Base-by-base conservation (phyloP, 1,140 invertebrate genomes). In the Drosophila pandora region DNA sequence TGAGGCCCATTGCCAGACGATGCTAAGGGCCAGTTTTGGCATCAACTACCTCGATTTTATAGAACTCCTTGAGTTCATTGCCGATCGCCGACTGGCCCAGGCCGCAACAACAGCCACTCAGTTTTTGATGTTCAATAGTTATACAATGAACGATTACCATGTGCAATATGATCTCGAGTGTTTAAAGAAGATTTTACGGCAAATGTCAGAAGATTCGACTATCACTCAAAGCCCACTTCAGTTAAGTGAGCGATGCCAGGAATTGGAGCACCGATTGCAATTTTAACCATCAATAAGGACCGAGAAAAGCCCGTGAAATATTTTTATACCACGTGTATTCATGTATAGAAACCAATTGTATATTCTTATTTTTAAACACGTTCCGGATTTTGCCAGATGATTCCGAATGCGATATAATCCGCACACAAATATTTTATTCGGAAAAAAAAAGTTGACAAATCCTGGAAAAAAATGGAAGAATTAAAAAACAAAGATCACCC, bases 21-120 rank as follows among this genome's bases (percentile, higher is more conserved):
- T 98, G 92, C 92, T 98, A 37, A 95, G 95, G 92, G 94, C 95
- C 21, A 94, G 95, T 17, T 96, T 95, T 93, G 97, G 98, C 45
- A 96, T 98, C 89, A 94, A 98, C 92, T 96, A 95, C 92, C 76
- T 90, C 52, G 94, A 95, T 57, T 97, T 97, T 92, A 93, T 94
- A 56, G 88, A 94, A 43, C 94, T 97, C 79, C 79, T 97, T 48
- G 92, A 93, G 54, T 94, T 93, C 71, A 95, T 97, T 80, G 93
- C 93, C 21, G 60, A 92, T 37, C 92, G 92, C 77, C 91, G 95
- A 72, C 82, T 95, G 43, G 58, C 50, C 41, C 55, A 37, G 30
- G 41, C 17, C n/a, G 8, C 21, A 61, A 34, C 53, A 54, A n/a
- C 47, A 58, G 43, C 59, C 63, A 62, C 48, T 48, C 90, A 72